Conservation (phyloP, 2,797 vertebrate species). For the Mus caroli region DNA sequence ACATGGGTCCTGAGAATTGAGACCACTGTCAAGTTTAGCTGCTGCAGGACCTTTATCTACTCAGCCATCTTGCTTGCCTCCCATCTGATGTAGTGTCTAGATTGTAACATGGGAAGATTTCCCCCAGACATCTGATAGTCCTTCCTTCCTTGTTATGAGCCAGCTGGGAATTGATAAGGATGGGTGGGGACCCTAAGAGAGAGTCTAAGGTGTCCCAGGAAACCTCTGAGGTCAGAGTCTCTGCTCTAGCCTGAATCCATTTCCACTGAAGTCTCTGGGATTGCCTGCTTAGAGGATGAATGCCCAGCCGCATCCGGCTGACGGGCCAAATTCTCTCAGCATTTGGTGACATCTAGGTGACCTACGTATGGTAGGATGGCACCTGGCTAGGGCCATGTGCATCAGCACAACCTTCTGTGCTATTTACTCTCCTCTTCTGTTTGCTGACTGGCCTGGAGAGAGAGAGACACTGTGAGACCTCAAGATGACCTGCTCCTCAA, state of each 20-base stretch:
- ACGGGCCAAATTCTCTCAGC: neutral
- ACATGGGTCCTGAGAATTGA: neutral
- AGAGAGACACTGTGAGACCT: fast-evolving
- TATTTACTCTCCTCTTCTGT: neutral
- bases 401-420: neutral
- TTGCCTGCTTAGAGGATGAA: neutral
- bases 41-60: neutral
- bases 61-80: neutral
- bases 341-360: neutral
- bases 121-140: neutral
- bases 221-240: neutral
- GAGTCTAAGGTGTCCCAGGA: neutral
- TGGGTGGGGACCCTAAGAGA: neutral
- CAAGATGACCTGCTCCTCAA: neutral
- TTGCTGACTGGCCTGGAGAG: no score
- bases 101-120: neutral
- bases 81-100: neutral
- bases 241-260: neutral
- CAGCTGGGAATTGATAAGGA: neutral
- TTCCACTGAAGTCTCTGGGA: neutral
- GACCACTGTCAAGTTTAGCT: neutral
- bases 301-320: fast-evolving
- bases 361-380: fast-evolving
- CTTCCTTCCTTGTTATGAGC: neutral
- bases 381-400: no score